Conservation (phyloP, 2,113 vertebrate species). For the Varanus salvator region DNA sequence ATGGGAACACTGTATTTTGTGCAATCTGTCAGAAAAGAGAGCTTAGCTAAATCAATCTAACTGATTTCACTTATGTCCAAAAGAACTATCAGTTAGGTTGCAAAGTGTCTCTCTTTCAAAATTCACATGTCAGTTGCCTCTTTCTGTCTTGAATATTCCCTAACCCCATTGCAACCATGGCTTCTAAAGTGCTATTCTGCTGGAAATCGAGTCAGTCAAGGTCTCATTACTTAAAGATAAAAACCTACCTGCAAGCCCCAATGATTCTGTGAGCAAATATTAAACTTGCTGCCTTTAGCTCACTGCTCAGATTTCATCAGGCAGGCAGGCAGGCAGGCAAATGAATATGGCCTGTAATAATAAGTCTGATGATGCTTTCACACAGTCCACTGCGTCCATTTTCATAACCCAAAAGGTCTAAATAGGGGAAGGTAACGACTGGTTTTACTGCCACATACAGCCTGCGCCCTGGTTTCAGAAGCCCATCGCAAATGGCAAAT, state of each 20-base stretch:
- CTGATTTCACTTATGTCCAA: background rate
- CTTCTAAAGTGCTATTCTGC: background rate
- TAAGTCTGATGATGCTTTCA: background rate
- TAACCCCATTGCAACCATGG: background rate
- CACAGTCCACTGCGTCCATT: background rate
- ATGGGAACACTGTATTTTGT: background rate
- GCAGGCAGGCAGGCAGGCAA: background rate
- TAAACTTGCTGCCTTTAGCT: background rate
- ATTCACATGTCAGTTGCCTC: background rate
- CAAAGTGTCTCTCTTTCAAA: background rate
- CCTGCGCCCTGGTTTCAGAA: background rate
- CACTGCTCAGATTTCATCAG: background rate
- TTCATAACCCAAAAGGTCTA: background rate
- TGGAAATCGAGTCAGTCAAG: background rate
- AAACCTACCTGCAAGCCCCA: too few species aligned
- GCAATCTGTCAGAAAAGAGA: background rate
- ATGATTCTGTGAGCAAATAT: background rate
- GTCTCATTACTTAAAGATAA: background rate
- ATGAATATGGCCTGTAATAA: background rate
- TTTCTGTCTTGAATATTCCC: background rate
- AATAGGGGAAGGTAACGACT: background rate
- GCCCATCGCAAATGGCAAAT: background rate
- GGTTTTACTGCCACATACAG: background rate
- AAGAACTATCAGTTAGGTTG: background rate
- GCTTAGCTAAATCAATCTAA: background rate